Evolutionary conservation across 2,888 invertebrate species (phyloP), one percentile per base, ranked within the genome.

Genomic region (Pomacea canaliculata): DNA sequence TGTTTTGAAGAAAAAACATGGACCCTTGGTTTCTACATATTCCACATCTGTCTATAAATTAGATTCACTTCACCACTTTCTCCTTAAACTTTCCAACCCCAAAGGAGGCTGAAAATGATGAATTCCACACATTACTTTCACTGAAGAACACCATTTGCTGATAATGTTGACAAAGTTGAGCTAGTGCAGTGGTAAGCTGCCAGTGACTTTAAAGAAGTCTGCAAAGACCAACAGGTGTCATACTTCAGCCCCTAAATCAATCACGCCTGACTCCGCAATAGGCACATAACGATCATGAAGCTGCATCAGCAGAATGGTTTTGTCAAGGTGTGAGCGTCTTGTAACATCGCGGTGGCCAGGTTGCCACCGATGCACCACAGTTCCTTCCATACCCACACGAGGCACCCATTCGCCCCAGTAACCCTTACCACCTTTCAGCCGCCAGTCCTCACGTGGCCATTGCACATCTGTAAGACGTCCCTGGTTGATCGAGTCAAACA

Each of bases 241-340:
- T 49, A 89, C 88, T 79, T 90, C 89, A 5, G 87, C 88, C 9
- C 88, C 90, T 12, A 89, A 80, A 78, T 90, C 88, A 60, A 85
- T 83, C 3, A 97, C 95, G 79, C 97, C 97, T 87, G 93, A 94
- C 90, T 98, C 97, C 0, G 96, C 96, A 73, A 98, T 96, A 23
- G 98, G 97, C 79, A 98, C 97, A 91, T 94, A 97, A 87, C 94
- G 95, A 86, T 97, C 97, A 23, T 96, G 96, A 70, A 98, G 95
- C 91, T 96, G 96, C n/a, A 98, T 94, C 23, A 98, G 93, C 27
- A 98, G 93, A 78, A 98, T 96, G 73, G 95, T 96, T 86, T 96
- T 94, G 92, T 97, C 97, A 23, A 97, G 95, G 90, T 97, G 97
- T 8, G 97, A 97, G 27, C 98, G 93, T 77, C 95, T 94, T 84